These are phyloP conservation scores for Oikopleura dioica DNA, from an alignment of 23 tunicate genomes.

Conservation along the genomic window DNA sequence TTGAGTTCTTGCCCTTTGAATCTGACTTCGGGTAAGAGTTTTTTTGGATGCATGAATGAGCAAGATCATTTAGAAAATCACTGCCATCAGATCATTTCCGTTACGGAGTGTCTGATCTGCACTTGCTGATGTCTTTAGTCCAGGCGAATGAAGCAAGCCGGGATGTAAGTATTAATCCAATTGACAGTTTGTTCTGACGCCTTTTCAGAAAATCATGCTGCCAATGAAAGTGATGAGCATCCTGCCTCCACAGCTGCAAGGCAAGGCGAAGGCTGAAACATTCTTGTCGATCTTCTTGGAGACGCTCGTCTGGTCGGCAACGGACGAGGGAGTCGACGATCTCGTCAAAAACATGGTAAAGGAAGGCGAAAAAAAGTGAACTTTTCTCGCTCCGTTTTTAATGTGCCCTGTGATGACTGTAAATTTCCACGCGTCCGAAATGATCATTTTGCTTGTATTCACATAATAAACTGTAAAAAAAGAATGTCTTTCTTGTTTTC, in stretches of 20 bases:
- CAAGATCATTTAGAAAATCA: not conserved
- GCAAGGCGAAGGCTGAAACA: not conserved
- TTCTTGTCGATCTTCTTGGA: slow-evolving; percentile 2
- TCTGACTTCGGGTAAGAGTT: not conserved
- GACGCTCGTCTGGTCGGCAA: not conserved
- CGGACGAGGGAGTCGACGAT: slow-evolving; percentile 10
- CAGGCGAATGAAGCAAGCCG: not conserved
- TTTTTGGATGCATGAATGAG: too few relatives aligned
- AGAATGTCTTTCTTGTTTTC: too few relatives aligned
- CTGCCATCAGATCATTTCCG: not conserved
- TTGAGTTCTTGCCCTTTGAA: not conserved
- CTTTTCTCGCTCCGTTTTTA: too few relatives aligned
- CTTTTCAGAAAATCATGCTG: not conserved
- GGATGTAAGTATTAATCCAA: not conserved
- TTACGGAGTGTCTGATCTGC: not conserved
- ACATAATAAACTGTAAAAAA: too few relatives aligned
- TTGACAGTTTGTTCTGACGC: not conserved
- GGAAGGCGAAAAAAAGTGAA: not conserved
- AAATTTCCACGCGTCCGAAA: too few relatives aligned
- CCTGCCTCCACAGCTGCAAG: not conserved
- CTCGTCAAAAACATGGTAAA: slow-evolving; percentile 7
- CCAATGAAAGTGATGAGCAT: slow-evolving; percentile 6
- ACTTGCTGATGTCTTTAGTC: not conserved
- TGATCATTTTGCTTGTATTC: too few relatives aligned
- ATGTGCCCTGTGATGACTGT: too few relatives aligned